Conservation (phyloP, 2,113 vertebrate species). For the Megaceryle torquata region DNA sequence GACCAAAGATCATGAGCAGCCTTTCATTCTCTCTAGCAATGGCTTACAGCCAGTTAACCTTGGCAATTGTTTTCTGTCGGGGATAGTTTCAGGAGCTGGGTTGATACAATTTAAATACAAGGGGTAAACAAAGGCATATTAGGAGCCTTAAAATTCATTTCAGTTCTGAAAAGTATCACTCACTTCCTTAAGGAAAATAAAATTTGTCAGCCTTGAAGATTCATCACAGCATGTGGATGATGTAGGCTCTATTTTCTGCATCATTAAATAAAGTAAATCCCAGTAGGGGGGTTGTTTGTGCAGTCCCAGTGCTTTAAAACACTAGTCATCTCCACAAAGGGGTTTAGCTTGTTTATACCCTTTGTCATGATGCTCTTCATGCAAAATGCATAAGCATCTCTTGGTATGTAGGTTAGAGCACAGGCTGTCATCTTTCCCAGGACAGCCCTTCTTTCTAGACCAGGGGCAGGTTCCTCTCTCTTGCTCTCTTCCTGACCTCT, state of each 20-base stretch:
- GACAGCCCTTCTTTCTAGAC: neutral
- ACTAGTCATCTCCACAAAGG: neutral
- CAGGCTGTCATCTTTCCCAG: neutral
- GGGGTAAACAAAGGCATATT: neutral
- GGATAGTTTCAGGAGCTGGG: neutral
- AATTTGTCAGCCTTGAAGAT: neutral
- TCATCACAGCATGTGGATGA: neutral
- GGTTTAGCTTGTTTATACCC: neutral
- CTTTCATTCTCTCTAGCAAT: neutral
- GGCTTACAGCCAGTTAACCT: neutral
- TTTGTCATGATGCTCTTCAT: accelerated
- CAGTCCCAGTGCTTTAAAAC: neutral
- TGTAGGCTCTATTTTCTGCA: neutral
- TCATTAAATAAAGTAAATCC: neutral
- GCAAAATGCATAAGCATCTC: neutral
- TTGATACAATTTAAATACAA: neutral
- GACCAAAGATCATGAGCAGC: neutral
- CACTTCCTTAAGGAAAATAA: neutral
- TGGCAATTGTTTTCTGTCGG: neutral
- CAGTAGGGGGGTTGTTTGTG: neutral
- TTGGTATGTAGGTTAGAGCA: accelerated
- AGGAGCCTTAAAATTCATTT: neutral
- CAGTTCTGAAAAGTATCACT: neutral
- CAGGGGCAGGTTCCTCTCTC: neutral
- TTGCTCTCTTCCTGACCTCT: neutral